phyloP scores from a whole-genome alignment of 2,797 vertebrate genomes.

The Ambastaia sidthimunki region DNA sequence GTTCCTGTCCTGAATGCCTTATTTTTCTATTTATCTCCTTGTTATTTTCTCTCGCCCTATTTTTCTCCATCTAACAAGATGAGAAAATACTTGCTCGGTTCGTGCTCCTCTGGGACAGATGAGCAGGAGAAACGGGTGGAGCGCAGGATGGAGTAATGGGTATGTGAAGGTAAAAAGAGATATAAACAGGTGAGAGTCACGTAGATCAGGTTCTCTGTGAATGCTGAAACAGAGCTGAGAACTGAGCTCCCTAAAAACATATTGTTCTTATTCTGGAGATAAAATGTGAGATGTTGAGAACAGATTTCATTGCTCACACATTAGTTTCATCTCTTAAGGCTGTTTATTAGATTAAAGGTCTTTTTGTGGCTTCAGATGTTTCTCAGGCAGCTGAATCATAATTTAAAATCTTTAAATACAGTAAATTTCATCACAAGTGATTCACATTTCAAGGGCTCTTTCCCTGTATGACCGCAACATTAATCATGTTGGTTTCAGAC shows the following conservation, averaged over 20 bases:
- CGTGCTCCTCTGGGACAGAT: constrained; percentile 46
- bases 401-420: constrained; percentile 16
- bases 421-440: constrained; percentile 25
- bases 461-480: constrained; percentile 16
- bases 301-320: constrained; percentile 21
- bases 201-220: constrained; percentile 18
- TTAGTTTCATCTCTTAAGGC: background rate
- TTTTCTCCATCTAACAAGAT: constrained; percentile 34
- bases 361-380: constrained; percentile 21
- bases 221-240: constrained; percentile 12
- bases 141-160: constrained; percentile 26
- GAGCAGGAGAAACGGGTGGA: constrained; percentile 15
- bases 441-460: constrained; percentile 18
- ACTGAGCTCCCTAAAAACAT: background rate
- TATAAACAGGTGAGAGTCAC: constrained; percentile 29
- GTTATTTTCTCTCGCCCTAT: constrained; percentile 38
- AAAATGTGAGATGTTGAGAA: constrained; percentile 1
- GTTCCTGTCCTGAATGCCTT: constrained; percentile 30
- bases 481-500: constrained; percentile 1
- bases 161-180: constrained; percentile 36
- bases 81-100: constrained; percentile 32
- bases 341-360: background rate
- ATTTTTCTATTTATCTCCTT: constrained; percentile 32
- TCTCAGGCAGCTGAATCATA: background rate
- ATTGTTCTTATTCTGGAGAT: background rate